Conservation (phyloP, 2,888 invertebrate genomes). For the Pseudeuparius sepicola region DNA sequence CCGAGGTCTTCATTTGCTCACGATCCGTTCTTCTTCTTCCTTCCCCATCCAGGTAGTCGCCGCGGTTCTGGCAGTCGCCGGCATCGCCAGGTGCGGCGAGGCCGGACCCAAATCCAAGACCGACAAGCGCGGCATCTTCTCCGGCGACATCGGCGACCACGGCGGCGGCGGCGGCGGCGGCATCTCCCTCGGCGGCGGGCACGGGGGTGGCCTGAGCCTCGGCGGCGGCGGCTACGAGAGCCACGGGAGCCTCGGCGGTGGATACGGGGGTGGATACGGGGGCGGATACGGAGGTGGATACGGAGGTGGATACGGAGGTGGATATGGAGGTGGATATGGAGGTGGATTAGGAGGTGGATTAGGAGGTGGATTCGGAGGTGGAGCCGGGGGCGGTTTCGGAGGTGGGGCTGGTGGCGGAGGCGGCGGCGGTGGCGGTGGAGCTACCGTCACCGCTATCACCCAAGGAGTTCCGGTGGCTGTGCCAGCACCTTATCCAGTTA, state of each 20-base stretch:
- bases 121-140: conserved; percentile 30
- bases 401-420: conserved; percentile 18
- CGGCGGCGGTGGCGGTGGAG: conserved; percentile 20
- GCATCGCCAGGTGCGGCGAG: conserved; percentile 27
- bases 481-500: conserved; percentile 36
- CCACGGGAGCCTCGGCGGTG: conserved; percentile 16
- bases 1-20: no score
- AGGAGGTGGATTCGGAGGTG: conserved; percentile 18
- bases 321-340: conserved; percentile 18
- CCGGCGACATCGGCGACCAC: conserved; percentile 25
- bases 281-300: conserved; percentile 16
- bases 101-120: conserved; percentile 25
- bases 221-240: conserved; percentile 15
- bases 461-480: conserved; percentile 28
- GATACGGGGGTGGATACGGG: conserved; percentile 11
- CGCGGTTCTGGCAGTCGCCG: conserved; percentile 29
- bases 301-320: conserved; percentile 22
- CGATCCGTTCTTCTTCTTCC: no score
- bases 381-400: conserved; percentile 18
- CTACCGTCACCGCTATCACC: conserved; percentile 20
- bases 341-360: conserved; percentile 15
- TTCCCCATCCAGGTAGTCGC: conserved; percentile 27
- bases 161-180: conserved; percentile 19
- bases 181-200: conserved; percentile 17
- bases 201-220: conserved; percentile 17